Base-by-base conservation (phyloP, 1,140 invertebrate species). In the Lepeophtheirus salmonis region DNA sequence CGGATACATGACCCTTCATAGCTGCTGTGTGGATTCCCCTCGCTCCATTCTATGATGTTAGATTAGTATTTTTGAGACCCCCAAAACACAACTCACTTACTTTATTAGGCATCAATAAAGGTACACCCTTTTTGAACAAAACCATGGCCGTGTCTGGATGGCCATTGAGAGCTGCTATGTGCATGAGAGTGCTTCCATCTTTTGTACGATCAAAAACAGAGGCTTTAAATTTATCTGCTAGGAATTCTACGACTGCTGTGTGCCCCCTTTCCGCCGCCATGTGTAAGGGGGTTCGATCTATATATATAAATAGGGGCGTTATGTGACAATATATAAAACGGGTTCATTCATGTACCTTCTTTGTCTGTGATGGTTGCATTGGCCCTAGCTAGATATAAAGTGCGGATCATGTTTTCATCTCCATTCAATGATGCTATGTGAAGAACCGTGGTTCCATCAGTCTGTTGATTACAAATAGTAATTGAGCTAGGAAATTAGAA, bases 91-190 rank as follows among this genome's bases (percentile, higher is more conserved):
- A n/a, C 6, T 6, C 6, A n/a, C n/a, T 41, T 54, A 83, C 81
- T 76, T 97, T 97, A 73, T 98, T 97, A 63, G 94, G 92, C 92
- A 97, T 97, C 67, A 96, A 89, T 0, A 98, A 75, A 64, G 95
- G 96, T 13, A 97, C 92, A 2, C 94, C 94, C 71, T 94, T 95
- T 70, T 92, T 95, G 70, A 97, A 57, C 2, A 57, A 25, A 12
- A 92, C 91, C 75, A 92, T 85, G n/a, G 94, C 94, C 64, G 92
- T 97, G 65, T 96, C 91, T 0, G 94, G 89, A 72, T 97, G 92
- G 0, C 94, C 95, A 70, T 88, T 90, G 50, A 90, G 72, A 0
- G 91, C 94, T 0, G 92, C 92, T 58, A 97, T 94, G 70, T 98
- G 95, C 85, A 97, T 95, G 52, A 98, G 72, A 0, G 95, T 99